Base-by-base conservation (phyloP, 2,797 vertebrate genomes). In the Sphenodon punctatus region DNA sequence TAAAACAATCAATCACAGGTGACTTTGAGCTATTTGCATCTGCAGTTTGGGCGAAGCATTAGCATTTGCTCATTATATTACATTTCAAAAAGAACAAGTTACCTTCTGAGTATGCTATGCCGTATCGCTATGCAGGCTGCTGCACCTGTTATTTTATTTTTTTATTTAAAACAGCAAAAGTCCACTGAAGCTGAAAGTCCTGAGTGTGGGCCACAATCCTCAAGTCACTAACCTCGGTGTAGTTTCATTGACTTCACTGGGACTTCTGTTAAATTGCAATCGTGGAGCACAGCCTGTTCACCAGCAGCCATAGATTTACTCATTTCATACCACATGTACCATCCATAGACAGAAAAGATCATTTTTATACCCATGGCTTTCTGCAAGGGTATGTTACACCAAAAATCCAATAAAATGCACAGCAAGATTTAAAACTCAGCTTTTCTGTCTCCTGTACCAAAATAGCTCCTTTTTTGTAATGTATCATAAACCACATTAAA, bases 91-190 rank as follows among this genome's bases (percentile, higher is more conserved):
- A 86, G 84, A 64, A 67, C 78, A 71, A 9, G 12, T 16, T 81
- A 27, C 7, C 14, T 82, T 85, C 76, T 70, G 41, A 55, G 56
- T 70, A 20, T 11, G 38, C 16, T 25, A 5, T 39, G 17, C 7
- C 71, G 6, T 70, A 73, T 80, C 60, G 17, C 32, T 82, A 46
- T 51, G 61, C 30, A n/a, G 45, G 42, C 69, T 69, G 87, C 7
- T 66, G 78, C 53, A 65, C 49, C 66, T 12, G n/a, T 61, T 65
- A 12, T 23, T 58, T 17, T 23, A 68, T 13, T 79, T 88, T 67
- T 73, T 82, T 60, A 68, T 6, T 43, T 79, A 73, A 89, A 82
- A 75, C 78, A 59, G n/a, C n/a, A n/a, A n/a, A n/a, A n/a, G n/a
- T n/a, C n/a, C n/a, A n/a, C n/a, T n/a, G n/a, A n/a, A n/a, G n/a